Conservation (phyloP, 2,113 vertebrate species). For the Xenopus borealis region DNA sequence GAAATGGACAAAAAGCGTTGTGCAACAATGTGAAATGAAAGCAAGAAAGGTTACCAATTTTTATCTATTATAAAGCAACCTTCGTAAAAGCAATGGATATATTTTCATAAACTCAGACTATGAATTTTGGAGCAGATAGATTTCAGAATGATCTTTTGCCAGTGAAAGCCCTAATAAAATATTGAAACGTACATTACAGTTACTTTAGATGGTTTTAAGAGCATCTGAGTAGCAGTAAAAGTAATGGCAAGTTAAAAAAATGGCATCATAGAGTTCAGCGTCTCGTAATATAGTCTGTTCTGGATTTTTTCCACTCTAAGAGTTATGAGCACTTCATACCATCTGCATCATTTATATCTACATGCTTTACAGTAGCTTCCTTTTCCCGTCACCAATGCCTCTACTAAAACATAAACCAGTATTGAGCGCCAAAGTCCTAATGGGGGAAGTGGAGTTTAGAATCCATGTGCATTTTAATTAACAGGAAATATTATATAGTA, state of each 20-base stretch:
- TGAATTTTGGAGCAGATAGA: slow-evolving; percentile 26
- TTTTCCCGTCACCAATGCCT: slow-evolving; percentile 26
- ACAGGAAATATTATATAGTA: no score
- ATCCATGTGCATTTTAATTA: not conserved
- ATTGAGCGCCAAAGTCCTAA: not conserved
- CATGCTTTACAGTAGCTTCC: slow-evolving; percentile 21
- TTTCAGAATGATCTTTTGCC: slow-evolving; percentile 6
- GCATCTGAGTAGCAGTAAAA: slow-evolving; percentile 38
- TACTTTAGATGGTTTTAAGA: slow-evolving; percentile 32
- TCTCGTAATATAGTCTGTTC: slow-evolving; percentile 23
- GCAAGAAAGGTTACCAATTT: not conserved
- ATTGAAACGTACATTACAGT: slow-evolving; percentile 36
- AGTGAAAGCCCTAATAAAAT: slow-evolving; percentile 31
- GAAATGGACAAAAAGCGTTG: not conserved
- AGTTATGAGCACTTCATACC: slow-evolving; percentile 33
- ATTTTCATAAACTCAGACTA: slow-evolving; percentile 9
- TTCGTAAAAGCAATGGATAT: slow-evolving; percentile 4
- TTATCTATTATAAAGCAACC: not conserved
- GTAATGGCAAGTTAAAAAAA: slow-evolving; percentile 35
- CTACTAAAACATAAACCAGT: slow-evolving; percentile 8
- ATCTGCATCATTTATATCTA: slow-evolving; percentile 39
- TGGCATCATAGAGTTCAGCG: slow-evolving; percentile 8
- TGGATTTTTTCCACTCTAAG: slow-evolving; percentile 29
- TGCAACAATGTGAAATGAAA: not conserved
- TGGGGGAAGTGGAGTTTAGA: not conserved